Evolutionary conservation across 2,888 invertebrate genomes (phyloP), one percentile per base, ranked within the genome.

Genomic region (Eristalis pertinax): DNA sequence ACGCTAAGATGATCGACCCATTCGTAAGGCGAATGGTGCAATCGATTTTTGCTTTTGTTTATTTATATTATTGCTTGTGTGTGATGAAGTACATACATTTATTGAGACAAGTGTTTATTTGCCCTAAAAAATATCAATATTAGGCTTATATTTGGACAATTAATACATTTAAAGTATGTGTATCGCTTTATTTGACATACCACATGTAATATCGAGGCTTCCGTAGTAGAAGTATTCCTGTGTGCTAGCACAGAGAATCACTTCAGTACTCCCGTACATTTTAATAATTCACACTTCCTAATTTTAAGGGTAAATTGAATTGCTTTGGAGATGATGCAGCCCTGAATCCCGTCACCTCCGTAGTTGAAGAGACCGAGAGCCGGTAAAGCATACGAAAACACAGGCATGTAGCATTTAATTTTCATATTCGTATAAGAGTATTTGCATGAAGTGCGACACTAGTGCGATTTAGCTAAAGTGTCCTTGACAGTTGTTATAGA

Each of bases 281-380:
- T 81, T 60, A 72, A 85, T 76, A 81, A 73, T 73, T 63, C 77
- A 77, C 76, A 50, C 62, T 82, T 74, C 50, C 60, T 74, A 82
- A 85, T 85, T 85, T 82, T 77, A 69, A 82, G 38, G 73, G 77
- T 82, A 82, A 85, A 85, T 82, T 85, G 77, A 82, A 85, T 85
- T 85, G 73, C 82, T 50, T 60, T 29, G 82, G 11, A 77, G 82
- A 77, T 63, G 72, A 64, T 60, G 67, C 68, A 67, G 75, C 62
- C 60, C 22, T 24, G 38, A 74, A 79, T 64, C 41, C 64, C 41
- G 41, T 22, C 68, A 43, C 26, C 50, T 43, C 75, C 4, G 29
- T 60, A 38, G 41, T 29, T 58, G 29, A 70, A 70, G 60, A 67
- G 56, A 43, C 64, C 15, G 70, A 24, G 50, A 50, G 38, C 32